phyloP scores from a whole-genome alignment of 2,888 invertebrate species.

The Apodemia hepburni region DNA sequence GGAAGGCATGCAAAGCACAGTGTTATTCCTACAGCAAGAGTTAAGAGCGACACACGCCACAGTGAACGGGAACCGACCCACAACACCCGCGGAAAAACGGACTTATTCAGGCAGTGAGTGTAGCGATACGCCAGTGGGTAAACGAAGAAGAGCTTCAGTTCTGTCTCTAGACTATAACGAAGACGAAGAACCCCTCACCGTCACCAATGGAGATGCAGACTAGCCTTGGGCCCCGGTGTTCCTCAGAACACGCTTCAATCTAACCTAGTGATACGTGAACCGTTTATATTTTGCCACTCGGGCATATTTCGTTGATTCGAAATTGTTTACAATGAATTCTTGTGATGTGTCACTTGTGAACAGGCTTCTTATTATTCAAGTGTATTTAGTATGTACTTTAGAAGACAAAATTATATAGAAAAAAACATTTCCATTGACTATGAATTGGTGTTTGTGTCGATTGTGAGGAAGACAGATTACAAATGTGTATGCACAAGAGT shows the following conservation, averaged over 20 bases:
- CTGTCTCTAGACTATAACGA: conserved; percentile 87
- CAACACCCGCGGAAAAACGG: conserved; percentile 62
- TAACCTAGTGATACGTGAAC: conserved; percentile 57
- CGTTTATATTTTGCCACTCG: conserved; percentile 41
- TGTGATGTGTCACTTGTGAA: conserved; percentile 43
- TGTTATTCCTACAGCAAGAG: conserved; percentile 95
- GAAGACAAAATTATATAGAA: conserved; percentile 59
- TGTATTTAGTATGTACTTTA: conserved; percentile 69
- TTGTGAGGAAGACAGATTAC: conserved; percentile 60
- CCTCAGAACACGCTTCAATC: conserved; percentile 50
- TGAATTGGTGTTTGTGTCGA: conserved; percentile 63
- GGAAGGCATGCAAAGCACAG: conserved; percentile 99
- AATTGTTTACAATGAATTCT: conserved; percentile 41
- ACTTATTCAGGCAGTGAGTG: conserved; percentile 65
- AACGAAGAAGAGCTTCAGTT: conserved; percentile 85
- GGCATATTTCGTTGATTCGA: conserved; percentile 45
- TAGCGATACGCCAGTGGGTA: conserved; percentile 76
- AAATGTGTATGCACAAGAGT: conserved; percentile 66
- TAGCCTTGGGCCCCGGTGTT: conserved; percentile 57
- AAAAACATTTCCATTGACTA: conserved; percentile 59
- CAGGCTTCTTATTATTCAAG: conserved; percentile 43
- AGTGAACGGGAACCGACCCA: conserved; percentile 57
- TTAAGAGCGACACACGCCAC: conserved; percentile 85
- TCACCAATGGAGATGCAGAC: conserved; percentile 84
- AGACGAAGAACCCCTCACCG: conserved; percentile 85